These are phyloP conservation scores for Muscicapa adusta DNA, from an alignment of 2,113 vertebrate genomes.

Conservation along the genomic window DNA sequence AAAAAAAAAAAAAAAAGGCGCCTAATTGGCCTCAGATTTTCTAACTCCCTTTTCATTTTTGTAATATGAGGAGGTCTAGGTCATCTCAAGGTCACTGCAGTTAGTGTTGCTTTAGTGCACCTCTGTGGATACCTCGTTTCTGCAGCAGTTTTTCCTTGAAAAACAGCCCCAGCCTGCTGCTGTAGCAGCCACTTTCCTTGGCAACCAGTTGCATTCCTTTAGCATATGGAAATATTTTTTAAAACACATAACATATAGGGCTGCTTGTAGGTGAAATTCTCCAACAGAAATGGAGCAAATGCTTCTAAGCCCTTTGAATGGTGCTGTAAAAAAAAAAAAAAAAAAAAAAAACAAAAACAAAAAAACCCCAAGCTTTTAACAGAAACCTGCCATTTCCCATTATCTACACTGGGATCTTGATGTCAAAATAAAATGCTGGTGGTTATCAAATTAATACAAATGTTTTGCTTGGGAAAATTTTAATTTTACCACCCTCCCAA, in stretches of 20 bases:
- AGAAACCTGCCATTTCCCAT: neutral
- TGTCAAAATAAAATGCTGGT: conserved; percentile 8
- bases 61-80: conserved; percentile 73
- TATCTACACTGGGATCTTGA: neutral
- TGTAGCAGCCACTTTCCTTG: conserved; percentile 72
- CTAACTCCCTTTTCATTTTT: conserved; percentile 69
- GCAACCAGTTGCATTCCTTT: conserved; percentile 75
- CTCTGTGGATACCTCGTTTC: conserved; percentile 77
- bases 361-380: neutral
- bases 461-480: conserved; percentile 27
- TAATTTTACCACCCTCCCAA: conserved; percentile 10
- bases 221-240: conserved; percentile 82
- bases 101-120: conserved; percentile 72
- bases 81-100: conserved; percentile 74
- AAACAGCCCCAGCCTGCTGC: conserved; percentile 67
- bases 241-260: conserved; percentile 69
- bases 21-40: conserved; percentile 76
- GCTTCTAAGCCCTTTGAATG: conserved; percentile 5
- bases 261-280: conserved; percentile 64
- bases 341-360: neutral
- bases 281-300: conserved; percentile 32
- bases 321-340: neutral
- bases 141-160: conserved; percentile 74
- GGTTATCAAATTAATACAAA: conserved; percentile 39
- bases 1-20: neutral